phyloP scores from a whole-genome alignment of 2,797 vertebrate species.

The Mormyrops boulengeri region DNA sequence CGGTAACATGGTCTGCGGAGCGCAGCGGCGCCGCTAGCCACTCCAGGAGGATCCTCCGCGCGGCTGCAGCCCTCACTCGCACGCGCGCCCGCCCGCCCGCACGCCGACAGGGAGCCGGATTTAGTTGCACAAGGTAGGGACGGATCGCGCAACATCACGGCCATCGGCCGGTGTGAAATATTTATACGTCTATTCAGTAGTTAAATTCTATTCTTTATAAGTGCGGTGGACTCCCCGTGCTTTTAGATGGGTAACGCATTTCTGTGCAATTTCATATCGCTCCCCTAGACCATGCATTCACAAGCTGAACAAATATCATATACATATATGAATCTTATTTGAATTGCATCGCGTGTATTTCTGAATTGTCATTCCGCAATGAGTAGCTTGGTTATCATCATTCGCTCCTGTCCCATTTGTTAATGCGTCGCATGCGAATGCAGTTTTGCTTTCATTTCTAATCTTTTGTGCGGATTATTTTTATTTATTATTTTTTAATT shows the following conservation, averaged over 20 bases:
- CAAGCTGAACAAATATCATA: background rate
- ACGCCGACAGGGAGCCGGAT: constrained; percentile 9
- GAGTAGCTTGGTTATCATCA: background rate
- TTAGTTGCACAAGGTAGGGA: constrained; percentile 20
- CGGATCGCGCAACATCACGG: background rate
- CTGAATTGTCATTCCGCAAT: background rate
- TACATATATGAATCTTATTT: background rate
- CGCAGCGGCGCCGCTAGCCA: constrained; percentile 44
- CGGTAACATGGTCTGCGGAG: constrained; percentile 55
- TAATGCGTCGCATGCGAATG: background rate
- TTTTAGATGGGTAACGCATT: background rate
- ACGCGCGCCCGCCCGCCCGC: constrained; percentile 1
- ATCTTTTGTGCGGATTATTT: background rate
- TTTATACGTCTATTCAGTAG: constrained; percentile 21
- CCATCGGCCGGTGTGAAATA: constrained; percentile 6
- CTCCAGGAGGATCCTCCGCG: constrained; percentile 37
- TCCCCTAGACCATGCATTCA: background rate
- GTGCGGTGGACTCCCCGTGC: background rate
- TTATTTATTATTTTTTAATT: background rate
- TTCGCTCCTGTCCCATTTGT: background rate
- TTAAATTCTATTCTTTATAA: constrained; percentile 1
- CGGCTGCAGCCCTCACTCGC: constrained; percentile 16
- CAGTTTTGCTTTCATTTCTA: background rate
- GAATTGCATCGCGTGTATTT: background rate
- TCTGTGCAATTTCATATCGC: background rate